Conservation (phyloP, 2,888 invertebrate genomes). For the Lithophane semibrunnea region DNA sequence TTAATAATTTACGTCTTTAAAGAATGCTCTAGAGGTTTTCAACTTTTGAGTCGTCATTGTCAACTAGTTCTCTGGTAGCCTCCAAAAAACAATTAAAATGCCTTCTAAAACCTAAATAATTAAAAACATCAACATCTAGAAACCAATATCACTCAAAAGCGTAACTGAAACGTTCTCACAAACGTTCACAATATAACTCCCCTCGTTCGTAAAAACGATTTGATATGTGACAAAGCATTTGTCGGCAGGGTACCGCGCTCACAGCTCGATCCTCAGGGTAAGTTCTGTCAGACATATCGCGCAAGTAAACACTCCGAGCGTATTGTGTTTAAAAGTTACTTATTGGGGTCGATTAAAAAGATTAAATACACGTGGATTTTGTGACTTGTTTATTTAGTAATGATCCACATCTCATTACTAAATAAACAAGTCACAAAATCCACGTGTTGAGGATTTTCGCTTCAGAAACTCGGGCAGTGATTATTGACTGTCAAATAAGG, state of each 20-base stretch:
- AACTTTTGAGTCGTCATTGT: not conserved
- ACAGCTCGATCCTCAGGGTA: slow-evolving; percentile 27
- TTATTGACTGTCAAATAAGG: not conserved
- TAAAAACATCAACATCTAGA: slow-evolving; percentile 17
- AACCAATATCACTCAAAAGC: slow-evolving; percentile 28
- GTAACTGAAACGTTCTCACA: slow-evolving; percentile 29
- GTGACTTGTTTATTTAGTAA: slow-evolving; percentile 7
- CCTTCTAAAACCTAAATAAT: not conserved
- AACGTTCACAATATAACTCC: slow-evolving; percentile 40
- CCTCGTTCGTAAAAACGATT: slow-evolving; percentile 47
- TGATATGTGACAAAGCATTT: slow-evolving; percentile 53
- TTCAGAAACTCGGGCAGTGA: not conserved
- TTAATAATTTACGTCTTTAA: not conserved
- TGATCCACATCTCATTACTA: too few species aligned
- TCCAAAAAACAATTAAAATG: not conserved
- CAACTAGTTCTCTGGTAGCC: not conserved
- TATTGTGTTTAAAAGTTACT: slow-evolving; percentile 57
- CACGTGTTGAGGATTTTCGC: not conserved
- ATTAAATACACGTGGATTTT: slow-evolving; percentile 31
- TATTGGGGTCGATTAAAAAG: slow-evolving; percentile 39
- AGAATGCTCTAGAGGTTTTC: not conserved
- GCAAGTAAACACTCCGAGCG: slow-evolving; percentile 44
- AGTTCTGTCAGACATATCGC: slow-evolving; percentile 58
- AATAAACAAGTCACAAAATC: too few species aligned
- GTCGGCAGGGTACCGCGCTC: slow-evolving; percentile 38